These are phyloP conservation scores for Zaprionus vittiger DNA, from an alignment of 1,140 invertebrate genomes.

Conservation along the genomic window DNA sequence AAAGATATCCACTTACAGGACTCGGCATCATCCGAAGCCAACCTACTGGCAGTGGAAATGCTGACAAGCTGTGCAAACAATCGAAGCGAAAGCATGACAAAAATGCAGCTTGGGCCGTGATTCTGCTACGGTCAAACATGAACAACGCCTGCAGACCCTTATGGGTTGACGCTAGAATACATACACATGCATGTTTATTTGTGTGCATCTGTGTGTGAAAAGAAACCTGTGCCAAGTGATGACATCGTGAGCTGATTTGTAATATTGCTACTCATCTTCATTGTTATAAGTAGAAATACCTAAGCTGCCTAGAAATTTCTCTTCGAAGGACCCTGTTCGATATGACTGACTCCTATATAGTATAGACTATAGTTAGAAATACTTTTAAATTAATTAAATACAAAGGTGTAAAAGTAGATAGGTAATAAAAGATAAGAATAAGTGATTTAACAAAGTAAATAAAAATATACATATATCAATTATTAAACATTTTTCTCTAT, in stretches of 20 bases:
- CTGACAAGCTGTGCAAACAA: slow-evolving; percentile 68
- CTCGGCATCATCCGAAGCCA: slow-evolving; percentile 25
- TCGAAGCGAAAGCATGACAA: slow-evolving; percentile 49
- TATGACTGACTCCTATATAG: too few relatives aligned
- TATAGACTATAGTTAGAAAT: too few relatives aligned
- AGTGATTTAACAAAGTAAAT: too few relatives aligned
- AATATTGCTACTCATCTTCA: background rate
- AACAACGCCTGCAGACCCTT: slow-evolving; percentile 24
- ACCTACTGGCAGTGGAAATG: slow-evolving; percentile 46
- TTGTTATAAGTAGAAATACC: background rate
- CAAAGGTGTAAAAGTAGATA: too few relatives aligned
- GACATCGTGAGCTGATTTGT: slow-evolving; percentile 9
- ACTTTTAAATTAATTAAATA: too few relatives aligned
- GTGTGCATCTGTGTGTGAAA: background rate
- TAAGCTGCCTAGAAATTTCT: background rate
- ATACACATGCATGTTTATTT: background rate
- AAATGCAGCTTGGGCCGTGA: slow-evolving; percentile 50
- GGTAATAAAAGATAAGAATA: too few relatives aligned
- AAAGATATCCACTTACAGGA: slow-evolving; percentile 65
- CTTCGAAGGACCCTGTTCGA: too few relatives aligned
- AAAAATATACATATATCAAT: too few relatives aligned
- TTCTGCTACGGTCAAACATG: slow-evolving; percentile 40
- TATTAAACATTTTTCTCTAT: too few relatives aligned
- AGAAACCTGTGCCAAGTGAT: slow-evolving; percentile 16
- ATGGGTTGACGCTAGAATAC: slow-evolving; percentile 42